These are phyloP conservation scores for Tenthredo distinguenda DNA, from an alignment of 2,888 invertebrate genomes.

Conservation along the genomic window DNA sequence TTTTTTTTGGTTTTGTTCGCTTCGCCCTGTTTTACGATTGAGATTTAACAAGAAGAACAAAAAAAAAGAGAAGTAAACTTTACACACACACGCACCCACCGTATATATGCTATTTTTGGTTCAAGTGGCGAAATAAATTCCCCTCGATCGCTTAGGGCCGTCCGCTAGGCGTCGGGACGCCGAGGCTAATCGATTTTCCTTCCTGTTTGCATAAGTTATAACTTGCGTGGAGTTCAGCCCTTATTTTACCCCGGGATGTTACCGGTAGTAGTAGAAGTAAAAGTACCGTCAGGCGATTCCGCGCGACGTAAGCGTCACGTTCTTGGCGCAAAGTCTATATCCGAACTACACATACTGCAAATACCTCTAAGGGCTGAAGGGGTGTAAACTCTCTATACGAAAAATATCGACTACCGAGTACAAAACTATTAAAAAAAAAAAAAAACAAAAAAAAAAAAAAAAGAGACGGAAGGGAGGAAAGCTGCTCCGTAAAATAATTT, in stretches of 20 bases:
- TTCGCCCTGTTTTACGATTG: neutral
- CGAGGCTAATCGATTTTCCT: constrained; percentile 48
- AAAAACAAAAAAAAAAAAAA: too few relatives aligned
- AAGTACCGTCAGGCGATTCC: neutral
- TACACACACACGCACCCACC: too few relatives aligned
- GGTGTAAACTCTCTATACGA: neutral
- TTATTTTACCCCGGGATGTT: neutral
- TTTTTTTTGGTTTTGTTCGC: neutral
- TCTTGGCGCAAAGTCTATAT: neutral
- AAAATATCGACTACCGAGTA: too few relatives aligned
- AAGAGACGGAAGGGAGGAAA: neutral
- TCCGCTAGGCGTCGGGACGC: constrained; percentile 18
- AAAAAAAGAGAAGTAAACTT: neutral
- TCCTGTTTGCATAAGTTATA: constrained; percentile 50
- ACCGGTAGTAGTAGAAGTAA: neutral
- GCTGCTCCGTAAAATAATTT: neutral
- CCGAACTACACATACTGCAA: neutral
- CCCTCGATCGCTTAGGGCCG: constrained; percentile 6
- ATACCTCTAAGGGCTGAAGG: neutral
- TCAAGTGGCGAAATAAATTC: constrained; percentile 16
- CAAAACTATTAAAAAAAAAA: too few relatives aligned
- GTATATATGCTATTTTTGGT: neutral
- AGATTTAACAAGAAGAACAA: neutral
- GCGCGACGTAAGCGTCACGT: constrained; percentile 1
- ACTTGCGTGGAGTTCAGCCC: constrained; percentile 48